phyloP scores from a whole-genome alignment of 2,797 vertebrate genomes.

The Microctenopoma lineatum region DNA sequence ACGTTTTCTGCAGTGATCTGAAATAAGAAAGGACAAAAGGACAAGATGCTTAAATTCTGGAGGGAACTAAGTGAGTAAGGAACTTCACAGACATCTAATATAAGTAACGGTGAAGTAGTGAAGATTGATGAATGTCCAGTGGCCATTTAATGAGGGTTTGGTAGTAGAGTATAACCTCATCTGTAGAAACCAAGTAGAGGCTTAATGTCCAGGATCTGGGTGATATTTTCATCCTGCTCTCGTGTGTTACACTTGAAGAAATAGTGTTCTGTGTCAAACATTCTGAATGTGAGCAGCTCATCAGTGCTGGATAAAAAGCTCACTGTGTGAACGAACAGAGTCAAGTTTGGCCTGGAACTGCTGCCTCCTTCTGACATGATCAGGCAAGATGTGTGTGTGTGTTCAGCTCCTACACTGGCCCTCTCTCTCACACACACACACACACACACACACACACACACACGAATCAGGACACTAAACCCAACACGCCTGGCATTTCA shows the following conservation, averaged over 20 bases:
- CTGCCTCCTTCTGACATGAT: conserved; percentile 66
- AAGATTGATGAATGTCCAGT: not conserved
- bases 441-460: conserved; percentile 48
- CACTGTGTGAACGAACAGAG: conserved; percentile 58
- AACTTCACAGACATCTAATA: too few relatives aligned
- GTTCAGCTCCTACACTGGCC: conserved; percentile 26
- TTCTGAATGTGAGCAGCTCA: conserved; percentile 25
- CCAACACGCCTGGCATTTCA: conserved; percentile 67
- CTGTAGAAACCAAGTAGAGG: too few relatives aligned
- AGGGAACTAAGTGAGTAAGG: not conserved
- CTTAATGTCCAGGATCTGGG: too few relatives aligned
- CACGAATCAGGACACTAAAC: conserved; percentile 66
- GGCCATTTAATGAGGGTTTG: conserved; percentile 22
- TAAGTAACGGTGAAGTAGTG: too few relatives aligned
- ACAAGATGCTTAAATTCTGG: not conserved
- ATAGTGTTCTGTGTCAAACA: conserved; percentile 15
- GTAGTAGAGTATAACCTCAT: not conserved
- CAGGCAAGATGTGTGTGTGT: conserved; percentile 50
- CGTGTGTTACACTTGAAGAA: conserved; percentile 3
- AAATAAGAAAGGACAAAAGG: not conserved
- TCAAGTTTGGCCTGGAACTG: conserved; percentile 49
- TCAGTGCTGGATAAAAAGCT: conserved; percentile 53
- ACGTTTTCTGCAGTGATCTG: not conserved
- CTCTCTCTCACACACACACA: conserved; percentile 6
- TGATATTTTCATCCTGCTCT: not conserved